Base-by-base conservation (phyloP, 2,888 invertebrate species). In the Latrodectus hesperus region DNA sequence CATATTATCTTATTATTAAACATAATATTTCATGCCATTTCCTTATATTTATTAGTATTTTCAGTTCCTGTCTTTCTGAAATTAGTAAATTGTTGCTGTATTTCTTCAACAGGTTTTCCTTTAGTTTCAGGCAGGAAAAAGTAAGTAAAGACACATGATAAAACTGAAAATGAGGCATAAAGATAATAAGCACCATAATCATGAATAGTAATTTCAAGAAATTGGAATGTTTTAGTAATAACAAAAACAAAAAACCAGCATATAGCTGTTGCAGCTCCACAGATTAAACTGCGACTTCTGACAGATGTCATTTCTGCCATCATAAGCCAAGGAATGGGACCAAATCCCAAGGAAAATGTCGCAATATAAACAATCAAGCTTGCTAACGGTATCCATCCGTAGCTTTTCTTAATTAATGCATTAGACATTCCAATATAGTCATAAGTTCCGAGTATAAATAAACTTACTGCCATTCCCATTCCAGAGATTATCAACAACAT, bases 231-330 rank as follows among this genome's bases (percentile, higher is more conserved):
- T 92, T 96, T 97, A 1, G 97, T 97, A 2, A 98, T 96, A 88
- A 97, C 92, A 92, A 97, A 97, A 1, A 97, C 96, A 92, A 96
- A 97, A 0, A 95, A 93, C 97, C 97, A 98, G 92, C 97, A 98
- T 92, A 97, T 96, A 17, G 95, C 96, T 0, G 98, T 97, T 0
- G 96, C 96, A 53, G 98, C 93, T 0, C 97, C 96, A 38, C 97
- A 97, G 0, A 98, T 98, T 0, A 96, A 94, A 0, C 98, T 98
- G 89, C 98, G 94, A 87, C 98, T 96, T 92, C 95, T 96, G 0
- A 95, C 93, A 77, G 98, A 96, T 91, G 98, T 93, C 90, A 97
- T 96, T 93, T 97, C 97, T 83, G 97, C 97, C 94, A 97, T 95
- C 97, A 97, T 97, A n/a, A 96, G 95, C 96, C 96, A 96, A 3